Conservation (phyloP, 2,888 invertebrate genomes). For the Glyphotaelius pellucidus region DNA sequence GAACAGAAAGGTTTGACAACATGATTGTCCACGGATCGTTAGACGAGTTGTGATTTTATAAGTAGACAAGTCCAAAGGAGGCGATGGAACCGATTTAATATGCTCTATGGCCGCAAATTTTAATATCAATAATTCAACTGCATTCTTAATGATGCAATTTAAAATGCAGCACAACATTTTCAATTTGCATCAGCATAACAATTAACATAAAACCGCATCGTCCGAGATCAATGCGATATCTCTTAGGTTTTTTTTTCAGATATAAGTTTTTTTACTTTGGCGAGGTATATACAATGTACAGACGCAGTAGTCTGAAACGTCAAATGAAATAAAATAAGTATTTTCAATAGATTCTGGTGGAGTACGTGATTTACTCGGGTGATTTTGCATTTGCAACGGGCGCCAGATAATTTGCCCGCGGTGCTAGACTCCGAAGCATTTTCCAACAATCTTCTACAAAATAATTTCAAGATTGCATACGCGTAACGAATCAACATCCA, state of each 20-base stretch:
- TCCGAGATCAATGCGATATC: background rate
- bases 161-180: background rate
- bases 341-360: conserved; percentile 15
- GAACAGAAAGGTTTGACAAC: background rate
- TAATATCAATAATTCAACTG: background rate
- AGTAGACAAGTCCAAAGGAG: background rate
- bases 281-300: background rate
- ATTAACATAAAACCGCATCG: background rate
- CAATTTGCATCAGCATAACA: background rate
- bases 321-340: background rate
- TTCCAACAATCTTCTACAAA: background rate
- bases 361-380: conserved; percentile 25
- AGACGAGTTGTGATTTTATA: background rate
- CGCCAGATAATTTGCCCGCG: background rate
- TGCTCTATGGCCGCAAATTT: background rate
- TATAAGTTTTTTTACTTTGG: background rate
- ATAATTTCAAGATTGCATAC: background rate
- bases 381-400: conserved; percentile 13
- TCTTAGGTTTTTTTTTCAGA: background rate
- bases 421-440: background rate
- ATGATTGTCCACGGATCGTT: background rate
- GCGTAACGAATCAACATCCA: background rate
- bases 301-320: background rate
- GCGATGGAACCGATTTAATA: background rate
- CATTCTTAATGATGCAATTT: conserved; percentile 8